Conservation (phyloP, 2,888 invertebrate genomes). For the Scrobipalpa atriplicella region DNA sequence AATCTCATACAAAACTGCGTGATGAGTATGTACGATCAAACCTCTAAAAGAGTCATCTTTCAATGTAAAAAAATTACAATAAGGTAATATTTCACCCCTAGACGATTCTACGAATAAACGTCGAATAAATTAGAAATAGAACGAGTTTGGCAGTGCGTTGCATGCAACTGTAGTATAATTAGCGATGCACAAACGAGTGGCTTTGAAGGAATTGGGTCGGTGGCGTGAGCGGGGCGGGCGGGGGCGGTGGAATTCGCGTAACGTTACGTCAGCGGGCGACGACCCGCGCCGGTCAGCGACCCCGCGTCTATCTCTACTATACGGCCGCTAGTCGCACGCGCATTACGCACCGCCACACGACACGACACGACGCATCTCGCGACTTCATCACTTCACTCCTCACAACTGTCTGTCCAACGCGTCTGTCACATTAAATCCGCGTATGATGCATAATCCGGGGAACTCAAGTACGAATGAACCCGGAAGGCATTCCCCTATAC, state of each 20-base stretch:
- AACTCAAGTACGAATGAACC: too few relatives aligned
- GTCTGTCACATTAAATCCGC: too few relatives aligned
- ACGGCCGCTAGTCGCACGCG: slow-evolving; percentile 67
- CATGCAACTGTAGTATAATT: slow-evolving; percentile 69
- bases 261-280: slow-evolving; percentile 81
- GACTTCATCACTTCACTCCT: background rate
- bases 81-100: background rate
- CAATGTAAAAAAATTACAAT: too few relatives aligned
- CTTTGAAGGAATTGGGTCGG: slow-evolving; percentile 80
- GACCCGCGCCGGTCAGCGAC: slow-evolving; percentile 79
- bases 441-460: too few relatives aligned
- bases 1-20: background rate
- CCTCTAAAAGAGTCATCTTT: background rate
- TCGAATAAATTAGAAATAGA: slow-evolving; percentile 68
- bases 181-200: slow-evolving; percentile 78
- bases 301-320: slow-evolving; percentile 79
- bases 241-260: slow-evolving; percentile 76
- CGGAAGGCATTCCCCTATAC: background rate
- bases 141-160: slow-evolving; percentile 66
- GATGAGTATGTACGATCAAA: background rate
- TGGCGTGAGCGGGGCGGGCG: slow-evolving; percentile 51
- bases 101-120: slow-evolving; percentile 48
- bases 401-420: too few relatives aligned
- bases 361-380: slow-evolving; percentile 18
- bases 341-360: slow-evolving; percentile 50